Evolutionary conservation across 2,113 vertebrate genomes (phyloP), one percentile per base, ranked within the genome.

Genomic region (Catagonus wagneri): DNA sequence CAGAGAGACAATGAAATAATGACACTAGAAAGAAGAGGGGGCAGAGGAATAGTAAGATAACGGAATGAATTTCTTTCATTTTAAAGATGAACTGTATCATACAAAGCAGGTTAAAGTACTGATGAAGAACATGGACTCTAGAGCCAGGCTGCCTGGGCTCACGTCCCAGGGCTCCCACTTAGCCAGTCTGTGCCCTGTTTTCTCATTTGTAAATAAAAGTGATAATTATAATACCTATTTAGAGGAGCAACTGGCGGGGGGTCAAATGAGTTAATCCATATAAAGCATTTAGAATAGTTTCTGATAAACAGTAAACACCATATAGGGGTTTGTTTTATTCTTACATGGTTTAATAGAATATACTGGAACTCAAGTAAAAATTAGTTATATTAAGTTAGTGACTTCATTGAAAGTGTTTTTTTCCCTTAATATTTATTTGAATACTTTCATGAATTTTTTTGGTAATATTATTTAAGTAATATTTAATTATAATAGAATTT

Each of bases 361-460:
- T 76, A 65, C 14, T 63, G 50, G 71, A 92, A 83, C 61, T 34
- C 13, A 71, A 74, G 60, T 60, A 92, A 95, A 96, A 93, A 56
- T 54, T 68, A 83, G 17, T 86, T 72, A 58, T 72, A 29, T 93
- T 87, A 94, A 89, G 19, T 83, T 81, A 76, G 66, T 52, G 58
- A 36, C 19, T 79, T n/a, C 19, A 78, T 54, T 79, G 52, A 85
- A 83, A 92, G 71, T 68, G 71, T 44, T 12, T 11, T 25, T 79
- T 80, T 90, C n/a, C 34, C 25, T 72, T 80, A 56, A 84, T 68
- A 95, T 74, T 90, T 95, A 75, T 52, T 96, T 72, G 7, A 94
- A 74, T 63, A 61, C 20, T 20, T 76, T 74, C 32, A 75, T 76
- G 58, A 83, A 65, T 83, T 61, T 92, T 36, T 23, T 93, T 84